Evolutionary conservation across 2,888 invertebrate species (phyloP).

Genomic region (Aporophyla lueneburgensis): DNA sequence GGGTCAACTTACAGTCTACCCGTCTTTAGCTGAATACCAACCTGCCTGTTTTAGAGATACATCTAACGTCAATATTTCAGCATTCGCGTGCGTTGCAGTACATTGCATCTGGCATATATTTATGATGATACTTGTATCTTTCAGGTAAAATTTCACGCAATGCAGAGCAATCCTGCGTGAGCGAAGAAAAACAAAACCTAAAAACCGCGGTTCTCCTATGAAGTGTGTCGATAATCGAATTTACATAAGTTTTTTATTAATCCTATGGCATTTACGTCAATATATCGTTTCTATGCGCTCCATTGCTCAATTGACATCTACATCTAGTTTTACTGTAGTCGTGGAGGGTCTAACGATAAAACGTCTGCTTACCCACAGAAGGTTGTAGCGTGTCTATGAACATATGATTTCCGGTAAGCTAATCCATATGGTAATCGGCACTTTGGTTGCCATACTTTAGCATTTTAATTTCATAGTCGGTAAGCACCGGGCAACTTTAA

Average conservation of each 20-base stretch:
- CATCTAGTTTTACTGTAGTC: not conserved
- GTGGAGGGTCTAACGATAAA: constrained; percentile 42
- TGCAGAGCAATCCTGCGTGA: constrained; percentile 39
- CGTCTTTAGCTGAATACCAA: too few species aligned
- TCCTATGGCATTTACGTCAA: constrained; percentile 45
- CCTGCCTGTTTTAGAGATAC: too few species aligned
- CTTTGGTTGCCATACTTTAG: constrained; percentile 62
- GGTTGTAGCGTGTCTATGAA: constrained; percentile 57
- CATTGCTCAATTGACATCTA: constrained; percentile 50
- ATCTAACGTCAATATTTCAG: not conserved
- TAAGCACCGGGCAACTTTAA: constrained; percentile 52
- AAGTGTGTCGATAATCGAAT: constrained; percentile 46
- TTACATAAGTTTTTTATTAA: constrained; percentile 44
- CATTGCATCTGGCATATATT: constrained; percentile 13
- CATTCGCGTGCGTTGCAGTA: constrained; percentile 8
- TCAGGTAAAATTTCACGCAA: constrained; percentile 30
- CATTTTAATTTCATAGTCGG: constrained; percentile 69
- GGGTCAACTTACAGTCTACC: too few species aligned
- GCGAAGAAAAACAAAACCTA: not conserved
- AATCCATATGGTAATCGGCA: constrained; percentile 65
- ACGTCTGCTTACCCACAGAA: constrained; percentile 33
- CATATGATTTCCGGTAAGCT: constrained; percentile 60
- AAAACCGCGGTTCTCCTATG: constrained; percentile 23
- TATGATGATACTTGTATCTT: constrained; percentile 9
- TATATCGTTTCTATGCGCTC: constrained; percentile 42